phyloP scores from a whole-genome alignment of 2,797 vertebrate genomes.

The Octomys mimax region DNA sequence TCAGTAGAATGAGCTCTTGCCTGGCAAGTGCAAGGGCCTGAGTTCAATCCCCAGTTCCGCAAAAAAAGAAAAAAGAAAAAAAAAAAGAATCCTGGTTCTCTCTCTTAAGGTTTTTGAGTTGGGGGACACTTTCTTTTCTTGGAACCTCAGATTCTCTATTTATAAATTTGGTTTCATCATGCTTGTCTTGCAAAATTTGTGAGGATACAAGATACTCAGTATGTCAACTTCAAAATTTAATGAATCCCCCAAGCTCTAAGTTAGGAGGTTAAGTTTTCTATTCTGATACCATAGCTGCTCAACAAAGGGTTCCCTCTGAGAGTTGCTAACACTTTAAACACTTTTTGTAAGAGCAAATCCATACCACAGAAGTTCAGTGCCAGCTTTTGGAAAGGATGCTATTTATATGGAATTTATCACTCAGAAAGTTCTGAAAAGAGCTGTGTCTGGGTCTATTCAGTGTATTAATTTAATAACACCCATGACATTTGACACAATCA shows the following conservation, averaged over 20 bases:
- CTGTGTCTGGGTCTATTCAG: neutral
- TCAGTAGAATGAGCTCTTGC: too few species aligned
- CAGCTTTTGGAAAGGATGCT: neutral
- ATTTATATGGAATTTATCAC: neutral
- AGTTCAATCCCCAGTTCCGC: too few species aligned
- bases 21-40: too few species aligned
- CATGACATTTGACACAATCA: neutral
- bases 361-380: neutral
- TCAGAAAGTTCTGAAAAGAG: neutral
- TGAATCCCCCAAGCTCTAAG: neutral
- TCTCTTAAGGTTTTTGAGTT: neutral
- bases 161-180: neutral
- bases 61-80: too few species aligned
- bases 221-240: constrained; percentile 19
- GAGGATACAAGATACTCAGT: neutral
- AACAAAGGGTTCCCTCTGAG: neutral
- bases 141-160: neutral
- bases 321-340: neutral
- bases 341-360: neutral
- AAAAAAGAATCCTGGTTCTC: neutral
- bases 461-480: neutral
- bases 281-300: neutral
- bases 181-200: neutral
- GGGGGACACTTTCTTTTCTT: neutral
- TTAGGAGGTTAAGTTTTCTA: neutral